Percentiles rank a stretch among this genome's conserved stretches.
phyloP scores from a whole-genome alignment of 2,113 vertebrate species.

The Ctenomys sociabilis region DNA sequence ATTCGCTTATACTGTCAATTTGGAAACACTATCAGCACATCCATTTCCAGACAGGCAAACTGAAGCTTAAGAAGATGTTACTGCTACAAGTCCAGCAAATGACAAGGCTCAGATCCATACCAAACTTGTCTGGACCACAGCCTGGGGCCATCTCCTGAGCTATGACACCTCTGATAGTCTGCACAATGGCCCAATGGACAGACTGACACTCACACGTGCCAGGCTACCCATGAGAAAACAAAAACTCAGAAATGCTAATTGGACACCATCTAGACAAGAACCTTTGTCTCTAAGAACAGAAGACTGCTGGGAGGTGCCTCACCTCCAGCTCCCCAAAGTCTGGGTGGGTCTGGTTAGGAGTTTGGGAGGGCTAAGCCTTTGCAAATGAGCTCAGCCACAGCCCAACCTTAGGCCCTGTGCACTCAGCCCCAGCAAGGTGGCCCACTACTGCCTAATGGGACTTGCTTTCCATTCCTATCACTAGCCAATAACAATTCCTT shows the following conservation, averaged over 20 bases:
- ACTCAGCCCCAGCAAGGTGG: not conserved
- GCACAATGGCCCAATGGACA: accelerated
- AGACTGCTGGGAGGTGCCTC: not conserved
- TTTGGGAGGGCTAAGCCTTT: not conserved
- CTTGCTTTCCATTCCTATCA: constrained; percentile 32
- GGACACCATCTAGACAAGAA: not conserved
- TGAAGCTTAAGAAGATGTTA: not conserved
- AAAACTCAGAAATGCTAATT: not conserved
- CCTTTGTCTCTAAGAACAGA: not conserved
- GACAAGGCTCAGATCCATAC: not conserved
- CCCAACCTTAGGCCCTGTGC: not conserved
- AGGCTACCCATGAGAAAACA: not conserved
- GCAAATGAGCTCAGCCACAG: not conserved
- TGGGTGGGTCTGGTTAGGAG: not conserved
- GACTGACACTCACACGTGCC: not conserved
- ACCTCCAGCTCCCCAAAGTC: not conserved
- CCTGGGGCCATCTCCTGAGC: not conserved
- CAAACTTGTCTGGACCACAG: not conserved
- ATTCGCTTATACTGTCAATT: accelerated
- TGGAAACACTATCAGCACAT: accelerated
- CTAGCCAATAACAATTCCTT: constrained; percentile 65
- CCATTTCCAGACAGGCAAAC: not conserved
- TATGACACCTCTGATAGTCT: not conserved
- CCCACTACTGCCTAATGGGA: not conserved
- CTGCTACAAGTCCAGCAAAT: not conserved